Base-by-base conservation (phyloP, 2,888 invertebrate species). In the Acanthacorydalis orientalis region DNA sequence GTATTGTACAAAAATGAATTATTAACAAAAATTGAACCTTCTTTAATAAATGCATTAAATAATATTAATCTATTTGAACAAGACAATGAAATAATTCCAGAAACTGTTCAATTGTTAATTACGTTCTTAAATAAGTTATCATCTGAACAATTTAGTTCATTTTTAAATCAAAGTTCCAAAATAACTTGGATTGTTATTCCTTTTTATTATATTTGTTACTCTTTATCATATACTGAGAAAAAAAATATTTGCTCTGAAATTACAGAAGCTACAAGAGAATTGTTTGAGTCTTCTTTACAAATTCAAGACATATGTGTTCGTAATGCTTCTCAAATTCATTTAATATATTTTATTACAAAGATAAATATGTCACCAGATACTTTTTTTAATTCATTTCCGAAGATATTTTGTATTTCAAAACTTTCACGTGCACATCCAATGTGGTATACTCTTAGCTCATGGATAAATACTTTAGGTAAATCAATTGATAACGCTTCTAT, bases 61-160 rank as follows among this genome's bases (percentile, higher is more conserved):
- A 54, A 51, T 45, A 51, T 47, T 43, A 48, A 48, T 51, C 43
- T 55, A 35, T 55, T 53, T 45, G 54, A 53, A 41, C 32, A 45
- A 42, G 33, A 44, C 16, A 44, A 50, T 35, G 12, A 32, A 23
- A 47, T 49, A 32, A 46, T 41, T n/a, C 50, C 51, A 48, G 42
- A 49, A 14, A 16, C 51, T 9, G 34, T 47, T 15, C 31, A 33
- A 14, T 14, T 44, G 8, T 47, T 53, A 8, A 47, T 31, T 40
- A 32, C 32, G 7, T 53, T 53, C 48, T 44, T 53, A 12, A 15
- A 42, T 12, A 23, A 12, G 23, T 31, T 42, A 23, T 9, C 16
- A 31, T 12, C 16, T 42, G 7, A 8, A 23, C 12, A 31, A 11
- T 11, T 42, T 2, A 15, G 23, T n/a, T 12, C 4, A 42, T 42